Evolutionary conservation across 2,888 invertebrate genomes (phyloP), one percentile per base, ranked within the genome.

Genomic region (Agrilus biguttatus): DNA sequence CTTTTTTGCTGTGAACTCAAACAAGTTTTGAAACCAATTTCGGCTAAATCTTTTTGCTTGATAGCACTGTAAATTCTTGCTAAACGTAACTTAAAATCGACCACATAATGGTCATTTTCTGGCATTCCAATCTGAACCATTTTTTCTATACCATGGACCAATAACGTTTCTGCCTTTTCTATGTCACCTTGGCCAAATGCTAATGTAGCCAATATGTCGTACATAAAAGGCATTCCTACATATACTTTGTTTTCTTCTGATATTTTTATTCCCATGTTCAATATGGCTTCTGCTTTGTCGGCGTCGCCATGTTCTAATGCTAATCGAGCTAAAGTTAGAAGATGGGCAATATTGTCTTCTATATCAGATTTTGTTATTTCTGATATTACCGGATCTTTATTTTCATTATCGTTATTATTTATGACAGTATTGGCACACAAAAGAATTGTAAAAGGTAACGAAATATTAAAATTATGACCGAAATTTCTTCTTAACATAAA

Each of bases 1-100:
- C 69, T 69, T 3, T 48, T 45, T 47, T 64, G 59, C 50, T 67
- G 68, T 4, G 55, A 53, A 6, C 55, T 50, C 28, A 69, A 53
- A 48, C 69, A 69, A 28, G 61, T 60, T 46, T 59, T 59, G 48
- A 65, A 69, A n/a, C 68, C 67, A 23, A 66, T 59, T 50, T 69
- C 69, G 2, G 69, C 69, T 43, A 66, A 51, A 21, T 56, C 55
- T 21, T 54, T 51, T 45, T 64, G 56, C 2, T 61, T 61, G 41
- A 59, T 52, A 39, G 50, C 53, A 44, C 67, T 66, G 46, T 69
- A 67, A n/a, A 69, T 61, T 41, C 69, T 45, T 3, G 68, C 59
- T 42, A 69, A 47, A 40, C 69, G 63, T 21, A 70, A 51, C 51
- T 67, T 66, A 47, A 68, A 69, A 41, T 63, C 65, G 2, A 69